Evolutionary conservation across 2,888 invertebrate genomes (phyloP), one percentile per base, ranked within the genome.

Genomic region (Oligia strigilis): DNA sequence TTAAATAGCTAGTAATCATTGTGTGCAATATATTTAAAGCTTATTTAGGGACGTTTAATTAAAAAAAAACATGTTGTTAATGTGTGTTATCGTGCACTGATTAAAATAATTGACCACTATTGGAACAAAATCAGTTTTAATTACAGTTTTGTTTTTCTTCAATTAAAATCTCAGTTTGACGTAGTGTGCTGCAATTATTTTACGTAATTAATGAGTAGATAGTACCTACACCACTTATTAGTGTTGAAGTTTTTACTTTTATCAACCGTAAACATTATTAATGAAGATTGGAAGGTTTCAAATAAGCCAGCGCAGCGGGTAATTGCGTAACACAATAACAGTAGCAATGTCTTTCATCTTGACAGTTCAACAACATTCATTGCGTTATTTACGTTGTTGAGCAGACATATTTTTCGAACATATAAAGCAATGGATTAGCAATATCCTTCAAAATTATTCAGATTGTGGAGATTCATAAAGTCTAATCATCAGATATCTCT

Each of bases 101-200:
- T 80, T 65, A 71, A 46, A 73, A 23, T 84, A 81, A 83, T 85
- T 62, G 65, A 40, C 64, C 13, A 55, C n/a, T 60, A 62, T 70
- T 60, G 29, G 5, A 40, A 81, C 43, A 43, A 67, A 78, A 72
- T 76, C 81, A n/a, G 55, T 55, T 55, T 67, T 85, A 64, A 81
- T 85, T 72, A 64, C 13, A 0, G 49, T n/a, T 81, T 67, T 72
- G 49, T 66, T 80, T 67, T 67, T 67, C 2, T n/a, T 60, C 17
- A 36, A 80, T 60, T 73, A 43, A n/a, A 60, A 69, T 2, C 17
- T 29, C 14, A 29, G 55, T 75, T 46, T 36, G n/a, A 72, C 36
- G 55, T 46, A 72, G 2, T 17, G 5, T 0, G 29, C 5, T 14
- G 5, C 4, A 40, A 19, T 58, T 58, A 40, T n/a, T 52, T 43